phyloP scores from a whole-genome alignment of 2,113 vertebrate genomes.

The Sciurus niger region DNA sequence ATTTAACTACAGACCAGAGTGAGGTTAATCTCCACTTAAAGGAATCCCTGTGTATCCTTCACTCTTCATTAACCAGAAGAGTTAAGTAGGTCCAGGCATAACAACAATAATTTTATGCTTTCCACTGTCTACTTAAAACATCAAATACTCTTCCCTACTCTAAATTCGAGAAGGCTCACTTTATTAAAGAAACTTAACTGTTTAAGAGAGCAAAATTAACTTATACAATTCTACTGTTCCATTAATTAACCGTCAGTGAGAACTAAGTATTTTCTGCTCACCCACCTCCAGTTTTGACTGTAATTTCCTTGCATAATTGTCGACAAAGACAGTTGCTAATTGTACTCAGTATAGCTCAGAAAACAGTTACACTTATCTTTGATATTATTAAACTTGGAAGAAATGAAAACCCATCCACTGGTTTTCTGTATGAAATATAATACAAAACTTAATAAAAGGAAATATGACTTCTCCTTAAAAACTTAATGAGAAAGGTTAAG shows the following conservation, averaged over 20 bases:
- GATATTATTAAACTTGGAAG: conserved; percentile 52
- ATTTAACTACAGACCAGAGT: background rate
- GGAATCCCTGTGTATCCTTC: background rate
- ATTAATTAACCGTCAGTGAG: background rate
- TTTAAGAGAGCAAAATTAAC: background rate
- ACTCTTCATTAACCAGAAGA: background rate
- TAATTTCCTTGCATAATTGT: conserved; percentile 46
- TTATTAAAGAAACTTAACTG: conserved; percentile 20
- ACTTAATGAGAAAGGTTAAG: conserved; percentile 74
- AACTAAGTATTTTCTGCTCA: conserved; percentile 6
- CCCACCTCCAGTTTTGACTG: background rate
- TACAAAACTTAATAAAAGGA: conserved; percentile 67
- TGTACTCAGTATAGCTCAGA: background rate
- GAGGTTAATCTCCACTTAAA: background rate
- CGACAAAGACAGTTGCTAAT: background rate
- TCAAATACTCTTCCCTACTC: background rate
- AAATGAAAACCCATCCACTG: conserved; percentile 65
- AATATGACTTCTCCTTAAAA: conserved; percentile 69
- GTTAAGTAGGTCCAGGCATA: background rate
- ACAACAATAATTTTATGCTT: background rate
- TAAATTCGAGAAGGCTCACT: background rate
- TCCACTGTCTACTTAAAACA: background rate
- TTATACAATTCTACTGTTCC: background rate
- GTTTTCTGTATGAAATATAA: conserved; percentile 72
- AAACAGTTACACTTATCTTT: conserved; percentile 59